These are phyloP conservation scores for Artemia sinica DNA, from an alignment of 2,888 invertebrate species.

Conservation along the genomic window DNA sequence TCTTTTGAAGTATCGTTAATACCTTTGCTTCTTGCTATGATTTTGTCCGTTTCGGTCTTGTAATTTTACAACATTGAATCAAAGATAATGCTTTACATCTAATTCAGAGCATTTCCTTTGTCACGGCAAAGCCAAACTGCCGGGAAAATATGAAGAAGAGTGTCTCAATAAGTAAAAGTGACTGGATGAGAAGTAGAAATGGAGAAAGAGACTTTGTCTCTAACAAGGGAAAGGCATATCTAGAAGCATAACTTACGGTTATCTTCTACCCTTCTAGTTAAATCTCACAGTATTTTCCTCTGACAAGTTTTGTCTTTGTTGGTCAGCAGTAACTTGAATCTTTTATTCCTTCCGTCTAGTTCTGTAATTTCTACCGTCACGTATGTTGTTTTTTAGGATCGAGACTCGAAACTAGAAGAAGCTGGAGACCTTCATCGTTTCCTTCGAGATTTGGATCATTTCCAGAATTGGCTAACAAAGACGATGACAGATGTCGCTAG, in stretches of 20 bases:
- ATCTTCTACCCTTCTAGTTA: not conserved
- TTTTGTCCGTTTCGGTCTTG: no score
- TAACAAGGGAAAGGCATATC: no score
- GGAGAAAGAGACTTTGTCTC: no score
- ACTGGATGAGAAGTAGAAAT: no score
- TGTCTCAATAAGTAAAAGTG: no score
- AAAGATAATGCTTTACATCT: no score
- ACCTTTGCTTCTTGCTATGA: no score
- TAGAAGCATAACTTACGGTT: not conserved
- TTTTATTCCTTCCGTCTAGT: slow-evolving; percentile 3
- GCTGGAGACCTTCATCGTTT: slow-evolving; percentile 96
- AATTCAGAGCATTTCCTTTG: no score
- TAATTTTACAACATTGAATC: no score
- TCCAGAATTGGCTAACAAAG: slow-evolving; percentile 96
- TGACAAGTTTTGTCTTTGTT: slow-evolving; percentile 3
- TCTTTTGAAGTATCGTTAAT: no score
- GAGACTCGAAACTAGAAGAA: slow-evolving; percentile 94
- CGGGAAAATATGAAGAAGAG: no score
- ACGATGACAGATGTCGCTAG: slow-evolving; percentile 98
- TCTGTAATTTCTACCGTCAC: slow-evolving; percentile 14
- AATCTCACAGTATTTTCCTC: not conserved
- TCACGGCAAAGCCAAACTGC: no score
- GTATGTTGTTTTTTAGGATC: slow-evolving; percentile 54
- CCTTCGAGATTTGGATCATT: slow-evolving; percentile 95
- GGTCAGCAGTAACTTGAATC: slow-evolving; percentile 15